Evolutionary conservation across 2,113 vertebrate genomes (phyloP), one percentile per base, ranked within the genome.

Genomic region (Salvelinus fontinalis): DNA sequence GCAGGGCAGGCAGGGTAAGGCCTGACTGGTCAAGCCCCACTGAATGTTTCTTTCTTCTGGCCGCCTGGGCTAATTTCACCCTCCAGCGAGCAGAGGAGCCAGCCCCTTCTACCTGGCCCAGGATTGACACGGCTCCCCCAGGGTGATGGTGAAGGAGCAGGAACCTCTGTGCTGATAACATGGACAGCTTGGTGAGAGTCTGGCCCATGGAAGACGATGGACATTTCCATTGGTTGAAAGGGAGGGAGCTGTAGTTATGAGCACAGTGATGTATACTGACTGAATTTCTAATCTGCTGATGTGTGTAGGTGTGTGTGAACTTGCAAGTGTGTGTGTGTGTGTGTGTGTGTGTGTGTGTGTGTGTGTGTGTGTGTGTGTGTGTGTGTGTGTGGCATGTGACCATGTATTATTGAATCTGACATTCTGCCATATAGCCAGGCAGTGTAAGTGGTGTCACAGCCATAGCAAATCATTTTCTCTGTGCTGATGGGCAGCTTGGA

Each of bases 11-110:
- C 51, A 54, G 4, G 51, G 4, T 54, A 54, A 5, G 51, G 51
- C 4, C 51, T 54, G 12, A 14, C 51, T 54, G 51, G 86, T 84
- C 83, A 87, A 78, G 84, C 85, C 78, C 59, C 26, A 29, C 76
- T 85, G 78, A 81, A 67, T 60, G 60, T 78, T 74, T 79, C 75
- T 79, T 75, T 82, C 72, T 62, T 79, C 79, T 85, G 86, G 87
- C 80, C 86, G 80, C 79, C 62, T 67, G 79, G 79, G 80, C 80
- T 88, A 89, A 89, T 92, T 89, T 91, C 86, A 89, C 86, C 87
- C 89, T 90, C 85, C 75, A 75, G 74, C 80, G 86, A 88, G 75
- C 91, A 86, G 68, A 12, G 76, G 83, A 86, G 14, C 51, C 70
- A 79, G 18, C n/a, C 24, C 81, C 78, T 77, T 83, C 86, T 72